phyloP scores from a whole-genome alignment of 30 jellyfish, hydroid and myxozoan species.

The Aurelia aurita complex sp. Pacific region DNA sequence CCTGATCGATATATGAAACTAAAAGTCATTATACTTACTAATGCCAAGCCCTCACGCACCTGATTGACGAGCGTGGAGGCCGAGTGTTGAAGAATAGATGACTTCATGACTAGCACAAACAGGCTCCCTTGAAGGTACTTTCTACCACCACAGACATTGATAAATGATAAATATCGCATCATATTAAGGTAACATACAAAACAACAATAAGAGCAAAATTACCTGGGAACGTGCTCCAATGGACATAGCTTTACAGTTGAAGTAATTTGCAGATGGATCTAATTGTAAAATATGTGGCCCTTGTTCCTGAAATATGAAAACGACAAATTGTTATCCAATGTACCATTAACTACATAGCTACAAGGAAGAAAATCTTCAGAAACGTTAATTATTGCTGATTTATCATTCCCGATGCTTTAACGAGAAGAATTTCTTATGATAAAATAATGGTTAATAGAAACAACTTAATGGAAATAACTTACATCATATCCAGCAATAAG shows the following conservation, averaged over 20 bases:
- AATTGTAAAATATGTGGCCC: slow-evolving; percentile 97
- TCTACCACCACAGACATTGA: neutral
- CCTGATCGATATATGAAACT: neutral
- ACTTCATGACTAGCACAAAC: neutral
- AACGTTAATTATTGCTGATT: neutral
- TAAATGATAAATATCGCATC: neutral
- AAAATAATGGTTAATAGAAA: no score
- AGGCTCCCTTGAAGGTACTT: neutral
- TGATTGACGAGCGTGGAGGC: neutral
- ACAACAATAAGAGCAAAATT: neutral
- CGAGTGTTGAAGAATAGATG: neutral
- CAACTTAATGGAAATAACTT: slow-evolving; percentile 24
- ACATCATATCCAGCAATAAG: slow-evolving; percentile 99
- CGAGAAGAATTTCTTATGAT: no score
- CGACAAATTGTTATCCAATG: neutral
- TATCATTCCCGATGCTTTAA: neutral
- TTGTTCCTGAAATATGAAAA: slow-evolving; percentile 70
- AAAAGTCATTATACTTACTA: neutral
- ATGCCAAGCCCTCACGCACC: neutral
- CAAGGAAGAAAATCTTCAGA: neutral
- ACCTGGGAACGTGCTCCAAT: slow-evolving; percentile 99
- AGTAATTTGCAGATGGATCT: slow-evolving; percentile 99
- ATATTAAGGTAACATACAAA: neutral
- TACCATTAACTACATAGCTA: neutral
- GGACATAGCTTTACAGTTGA: slow-evolving; percentile 96